Percentiles rank a stretch among this genome's conserved stretches.
Evolutionary conservation across 2,113 vertebrate genomes (phyloP).

Genomic region (Stigmatopora argus): DNA sequence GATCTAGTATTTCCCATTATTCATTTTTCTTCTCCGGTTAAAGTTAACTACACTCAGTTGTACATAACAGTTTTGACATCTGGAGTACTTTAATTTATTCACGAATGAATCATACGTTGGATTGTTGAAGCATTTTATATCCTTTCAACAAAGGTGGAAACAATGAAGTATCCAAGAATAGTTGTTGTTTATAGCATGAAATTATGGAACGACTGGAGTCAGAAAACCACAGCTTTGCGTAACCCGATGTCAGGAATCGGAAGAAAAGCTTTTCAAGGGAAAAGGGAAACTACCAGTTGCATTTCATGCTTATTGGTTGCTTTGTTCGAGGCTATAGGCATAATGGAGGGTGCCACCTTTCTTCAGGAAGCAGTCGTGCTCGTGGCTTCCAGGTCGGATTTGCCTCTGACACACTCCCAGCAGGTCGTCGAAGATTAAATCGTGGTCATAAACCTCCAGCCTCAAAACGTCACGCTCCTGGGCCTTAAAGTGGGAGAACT

Average conservation of each 20-base stretch:
- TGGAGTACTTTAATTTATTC: no score
- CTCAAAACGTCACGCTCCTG: constrained; percentile 18
- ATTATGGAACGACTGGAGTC: not conserved
- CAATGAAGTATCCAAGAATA: not conserved
- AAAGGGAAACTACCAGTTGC: not conserved
- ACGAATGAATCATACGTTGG: not conserved
- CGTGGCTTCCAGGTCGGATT: constrained; percentile 23
- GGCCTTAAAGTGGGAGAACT: constrained; percentile 25
- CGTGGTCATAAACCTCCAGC: constrained; percentile 30
- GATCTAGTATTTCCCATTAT: not conserved
- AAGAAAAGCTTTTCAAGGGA: not conserved
- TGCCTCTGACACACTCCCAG: constrained; percentile 31
- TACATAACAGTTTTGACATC: not conserved
- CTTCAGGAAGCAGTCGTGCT: constrained; percentile 30
- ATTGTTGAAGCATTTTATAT: not conserved
- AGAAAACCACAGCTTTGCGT: not conserved
- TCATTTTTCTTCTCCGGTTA: not conserved
- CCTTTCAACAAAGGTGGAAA: not conserved
- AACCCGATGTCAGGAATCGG: not conserved
- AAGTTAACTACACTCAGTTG: not conserved
- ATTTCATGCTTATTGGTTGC: not conserved
- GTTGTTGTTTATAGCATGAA: not conserved
- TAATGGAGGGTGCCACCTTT: constrained; percentile 39
- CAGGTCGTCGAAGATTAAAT: constrained; percentile 4
- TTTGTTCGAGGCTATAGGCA: constrained; percentile 17